These are phyloP conservation scores for Phoebastria nigripes DNA, from an alignment of 2,797 vertebrate species.

Conservation along the genomic window DNA sequence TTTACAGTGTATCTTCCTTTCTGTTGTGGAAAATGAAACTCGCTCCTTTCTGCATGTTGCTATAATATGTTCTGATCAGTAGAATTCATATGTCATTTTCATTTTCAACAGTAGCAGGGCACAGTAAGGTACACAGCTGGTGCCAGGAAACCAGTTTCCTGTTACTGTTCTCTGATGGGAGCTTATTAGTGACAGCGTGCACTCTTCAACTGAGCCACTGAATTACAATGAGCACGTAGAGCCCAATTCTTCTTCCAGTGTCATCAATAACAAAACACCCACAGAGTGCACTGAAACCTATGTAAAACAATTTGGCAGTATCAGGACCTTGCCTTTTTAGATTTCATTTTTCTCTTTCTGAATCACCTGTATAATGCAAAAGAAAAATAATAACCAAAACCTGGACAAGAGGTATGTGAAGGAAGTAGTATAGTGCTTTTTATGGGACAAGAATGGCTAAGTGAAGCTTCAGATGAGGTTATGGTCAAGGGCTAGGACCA, in stretches of 20 bases:
- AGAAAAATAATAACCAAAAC: not conserved
- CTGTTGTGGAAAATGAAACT: slow-evolving; percentile 24
- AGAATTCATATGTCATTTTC: slow-evolving; percentile 23
- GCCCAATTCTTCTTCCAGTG: not conserved
- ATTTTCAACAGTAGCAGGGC: not conserved
- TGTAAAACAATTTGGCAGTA: not conserved
- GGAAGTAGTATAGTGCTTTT: not conserved
- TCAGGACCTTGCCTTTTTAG: not conserved
- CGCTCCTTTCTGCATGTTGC: not conserved
- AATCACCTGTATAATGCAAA: not conserved
- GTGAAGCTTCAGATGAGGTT: not conserved
- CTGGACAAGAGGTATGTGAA: not conserved
- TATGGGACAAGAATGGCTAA: not conserved
- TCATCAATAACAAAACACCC: not conserved
- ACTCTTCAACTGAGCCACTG: not conserved
- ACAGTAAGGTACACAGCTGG: not conserved
- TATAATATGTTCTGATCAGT: slow-evolving; percentile 26
- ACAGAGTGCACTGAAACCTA: not conserved
- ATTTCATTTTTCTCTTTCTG: not conserved
- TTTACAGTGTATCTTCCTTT: slow-evolving; percentile 1
- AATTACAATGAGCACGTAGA: not conserved
- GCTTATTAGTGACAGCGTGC: not conserved
- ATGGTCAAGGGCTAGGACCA: not conserved
- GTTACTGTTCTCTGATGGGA: not conserved
- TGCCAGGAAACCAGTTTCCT: not conserved